Evolutionary conservation across 1,140 invertebrate species (phyloP), one percentile per base, ranked within the genome.

Genomic region (Phthorimaea operculella): DNA sequence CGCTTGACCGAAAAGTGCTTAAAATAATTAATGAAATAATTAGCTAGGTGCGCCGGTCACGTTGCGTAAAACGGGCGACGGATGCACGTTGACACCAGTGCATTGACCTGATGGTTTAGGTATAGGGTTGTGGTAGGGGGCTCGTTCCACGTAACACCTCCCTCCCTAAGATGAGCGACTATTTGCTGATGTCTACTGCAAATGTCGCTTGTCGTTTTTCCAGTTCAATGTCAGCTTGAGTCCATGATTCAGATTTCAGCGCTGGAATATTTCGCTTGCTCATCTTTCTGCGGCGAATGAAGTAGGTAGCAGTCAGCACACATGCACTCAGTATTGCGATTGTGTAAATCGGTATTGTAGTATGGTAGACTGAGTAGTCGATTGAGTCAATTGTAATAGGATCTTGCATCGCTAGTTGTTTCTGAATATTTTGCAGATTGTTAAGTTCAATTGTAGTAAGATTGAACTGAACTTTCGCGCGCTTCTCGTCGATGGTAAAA

Each of bases 271-370:
- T 36, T 36, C 34, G 34, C 34, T 36, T 8, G 34, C 7, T 36
- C 12, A 12, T 47, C 6, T 47, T 47, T n/a, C 7, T 16, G 33
- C 33, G 33, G 11, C 33, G 33, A 7, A 34, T 34, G 11, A 34
- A 34, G 44, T 45, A 49, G 21, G 17, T 39, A 18, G 17, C 18
- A 15, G 11, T 11, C 21, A 42, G 34, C 21, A 18, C 51, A 11
- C 39, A 6, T 53, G 51, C 36, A 51, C 50, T 51, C n/a, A 53
- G n/a, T 53, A 53, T 18, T 53, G 17, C n/a, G 12, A 53, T 39
- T 7, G 14, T n/a, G 17, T 53, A 44, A 3, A 21, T 34, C 9
- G 51, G 36, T 4, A 49, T 49, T 6, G 44, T 45, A 5, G 44
- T 45, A n/a, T 45, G 44, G 14, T n/a, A 45, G 5, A 51, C 4